Evolutionary conservation across 2,888 invertebrate genomes (phyloP), one percentile per base, ranked within the genome.

Genomic region (Drosophila ustulata): DNA sequence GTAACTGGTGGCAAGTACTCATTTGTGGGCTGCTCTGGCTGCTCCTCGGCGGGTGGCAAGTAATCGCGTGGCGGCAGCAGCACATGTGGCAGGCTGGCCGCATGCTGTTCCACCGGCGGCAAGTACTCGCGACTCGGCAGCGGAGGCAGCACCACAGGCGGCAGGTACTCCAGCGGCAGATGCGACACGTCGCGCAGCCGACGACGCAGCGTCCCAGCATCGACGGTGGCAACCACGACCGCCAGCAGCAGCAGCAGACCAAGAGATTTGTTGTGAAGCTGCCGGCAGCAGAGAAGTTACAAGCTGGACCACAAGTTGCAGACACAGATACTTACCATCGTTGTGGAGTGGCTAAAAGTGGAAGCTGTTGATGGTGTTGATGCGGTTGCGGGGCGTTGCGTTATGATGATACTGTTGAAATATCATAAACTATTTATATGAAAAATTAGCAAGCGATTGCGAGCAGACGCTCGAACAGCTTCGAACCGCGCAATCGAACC

Each of bases 101-200:
- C 88, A 57, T 85, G 89, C 57, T 80, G 71, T 53, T 89, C 85
- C 30, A 84, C 75, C 1, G 91, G 91, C 30, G 91, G 91, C 70
- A 91, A 66, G 13, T 90, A 91, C 32, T 90, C 70, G 30, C 82
- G 88, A 51, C 85, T 89, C 3, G 63, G 78, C 65, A 75, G 43
- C 51, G 91, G 91, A 41, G 90, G 90, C 58, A 90, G 37, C 59
- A 63, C 66, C 69, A 86, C 72, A 52, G 91, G 83, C 43, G 91
- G 80, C 84, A 91, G 64, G 58, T 91, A 79, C 50, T 83, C 86
- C 39, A 84, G 28, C 3, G 83, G 86, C 69, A 90, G 52, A 46
- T 91, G 90, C 3, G 91, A 89, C 1, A 91, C 91, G 78, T 91
- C 90, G 9, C 91, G 91, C 28, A 88, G 84, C 18, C 67, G 69